Evolutionary conservation across 2,888 invertebrate species (phyloP).

Genomic region (Hetaerina titia): DNA sequence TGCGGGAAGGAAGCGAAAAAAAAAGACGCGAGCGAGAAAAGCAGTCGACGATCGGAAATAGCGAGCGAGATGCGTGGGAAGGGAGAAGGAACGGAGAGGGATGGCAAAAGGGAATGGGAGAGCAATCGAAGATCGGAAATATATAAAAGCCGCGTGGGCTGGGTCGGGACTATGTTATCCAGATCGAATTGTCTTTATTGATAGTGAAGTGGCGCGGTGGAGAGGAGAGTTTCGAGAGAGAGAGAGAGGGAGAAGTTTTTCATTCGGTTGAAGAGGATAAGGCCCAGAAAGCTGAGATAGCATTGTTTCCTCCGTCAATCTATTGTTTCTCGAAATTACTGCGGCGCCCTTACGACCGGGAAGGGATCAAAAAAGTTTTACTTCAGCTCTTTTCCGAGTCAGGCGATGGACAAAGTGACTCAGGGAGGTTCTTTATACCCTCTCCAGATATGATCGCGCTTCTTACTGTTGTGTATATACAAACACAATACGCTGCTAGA

Average conservation of each 20-base stretch:
- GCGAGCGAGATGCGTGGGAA: neutral
- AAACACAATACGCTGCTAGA: neutral
- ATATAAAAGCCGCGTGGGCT: neutral
- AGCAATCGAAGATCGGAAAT: slow-evolving; percentile 24
- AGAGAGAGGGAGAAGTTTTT: neutral
- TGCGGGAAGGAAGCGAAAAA: neutral
- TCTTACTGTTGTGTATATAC: neutral
- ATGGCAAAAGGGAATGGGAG: neutral
- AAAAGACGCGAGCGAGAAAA: neutral
- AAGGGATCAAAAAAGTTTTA: neutral
- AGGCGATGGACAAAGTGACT: neutral
- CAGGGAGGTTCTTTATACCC: neutral
- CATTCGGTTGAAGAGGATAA: neutral
- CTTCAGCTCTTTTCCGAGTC: neutral
- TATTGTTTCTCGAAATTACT: neutral
- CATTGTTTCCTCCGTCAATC: neutral
- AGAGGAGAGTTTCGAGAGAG: neutral
- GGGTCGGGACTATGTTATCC: neutral
- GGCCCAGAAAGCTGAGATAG: neutral
- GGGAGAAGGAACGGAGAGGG: neutral
- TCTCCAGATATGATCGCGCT: neutral
- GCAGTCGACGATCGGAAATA: neutral
- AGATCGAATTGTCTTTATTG: slow-evolving; percentile 35
- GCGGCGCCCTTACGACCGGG: neutral
- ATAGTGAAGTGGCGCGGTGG: neutral